Evolutionary conservation across 37 sponge, comb jelly and placozoan genomes (phyloP).

Genomic region (Hexactinellida sp.): DNA sequence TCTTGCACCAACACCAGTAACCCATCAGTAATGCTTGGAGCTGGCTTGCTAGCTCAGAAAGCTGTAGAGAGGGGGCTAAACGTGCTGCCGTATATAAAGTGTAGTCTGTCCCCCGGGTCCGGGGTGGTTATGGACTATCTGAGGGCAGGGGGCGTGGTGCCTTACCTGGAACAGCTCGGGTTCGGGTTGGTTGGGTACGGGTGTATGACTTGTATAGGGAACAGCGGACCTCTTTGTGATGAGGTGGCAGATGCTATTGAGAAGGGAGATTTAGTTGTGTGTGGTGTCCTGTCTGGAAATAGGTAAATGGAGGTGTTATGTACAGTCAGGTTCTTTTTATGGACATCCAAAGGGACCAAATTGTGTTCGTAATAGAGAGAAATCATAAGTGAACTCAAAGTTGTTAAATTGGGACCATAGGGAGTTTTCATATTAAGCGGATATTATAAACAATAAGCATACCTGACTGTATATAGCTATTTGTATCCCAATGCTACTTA

Average conservation of each 20-base stretch:
- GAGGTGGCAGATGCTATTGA: slow-evolving; percentile 56
- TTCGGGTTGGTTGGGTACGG: slow-evolving; percentile 74
- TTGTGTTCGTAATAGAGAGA: too few species aligned
- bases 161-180: slow-evolving; percentile 68
- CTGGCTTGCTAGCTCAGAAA: slow-evolving; percentile 71
- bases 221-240: slow-evolving; percentile 73
- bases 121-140: slow-evolving; percentile 80
- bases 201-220: slow-evolving; percentile 86
- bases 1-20: slow-evolving; percentile 92
- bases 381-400: too few species aligned
- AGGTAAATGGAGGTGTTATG: not conserved
- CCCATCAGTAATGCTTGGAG: slow-evolving; percentile 91
- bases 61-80: slow-evolving; percentile 57
- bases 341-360: too few species aligned
- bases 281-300: slow-evolving; percentile 81
- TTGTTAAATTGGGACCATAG: too few species aligned
- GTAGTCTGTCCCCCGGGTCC: slow-evolving; percentile 70
- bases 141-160: slow-evolving; percentile 72
- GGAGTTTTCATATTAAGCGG: too few species aligned
- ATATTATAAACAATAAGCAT: too few species aligned
- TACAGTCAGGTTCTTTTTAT: too few species aligned
- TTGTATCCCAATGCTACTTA: too few species aligned
- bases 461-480: too few species aligned
- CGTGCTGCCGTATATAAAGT: slow-evolving; percentile 74
- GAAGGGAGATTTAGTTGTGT: slow-evolving; percentile 71